These are phyloP conservation scores for Pholis gunnellus DNA, from an alignment of 2,113 vertebrate genomes.

Conservation along the genomic window DNA sequence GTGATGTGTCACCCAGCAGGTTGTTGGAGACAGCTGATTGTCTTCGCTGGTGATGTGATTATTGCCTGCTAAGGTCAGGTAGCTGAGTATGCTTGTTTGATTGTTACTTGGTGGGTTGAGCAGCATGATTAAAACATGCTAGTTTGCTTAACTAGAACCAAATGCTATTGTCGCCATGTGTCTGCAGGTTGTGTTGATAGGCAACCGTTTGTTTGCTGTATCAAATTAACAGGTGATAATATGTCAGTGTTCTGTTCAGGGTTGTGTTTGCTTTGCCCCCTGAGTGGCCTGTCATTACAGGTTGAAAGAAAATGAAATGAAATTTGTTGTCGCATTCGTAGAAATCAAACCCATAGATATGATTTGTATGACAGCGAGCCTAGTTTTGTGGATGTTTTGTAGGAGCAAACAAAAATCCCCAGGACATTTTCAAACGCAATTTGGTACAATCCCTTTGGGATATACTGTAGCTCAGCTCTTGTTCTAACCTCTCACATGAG, in stretches of 20 bases:
- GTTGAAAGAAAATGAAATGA: neutral
- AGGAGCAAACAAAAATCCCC: slow-evolving; percentile 13
- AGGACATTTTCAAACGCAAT: slow-evolving; percentile 53
- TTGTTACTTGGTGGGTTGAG: neutral
- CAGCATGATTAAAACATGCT: neutral
- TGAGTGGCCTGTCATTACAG: neutral
- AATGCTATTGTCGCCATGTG: neutral
- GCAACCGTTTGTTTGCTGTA: neutral
- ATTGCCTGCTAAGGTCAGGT: neutral
- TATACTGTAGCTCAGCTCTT: slow-evolving; percentile 27
- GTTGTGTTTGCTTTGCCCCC: neutral
- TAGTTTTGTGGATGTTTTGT: slow-evolving; percentile 16
- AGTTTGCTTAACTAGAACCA: neutral
- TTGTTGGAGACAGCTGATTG: neutral
- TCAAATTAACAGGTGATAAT: neutral
- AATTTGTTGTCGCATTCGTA: neutral
- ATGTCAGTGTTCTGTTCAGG: neutral
- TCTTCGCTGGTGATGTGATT: neutral
- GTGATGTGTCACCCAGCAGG: neutral
- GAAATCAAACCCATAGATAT: slow-evolving; percentile 13
- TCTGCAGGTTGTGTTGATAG: neutral
- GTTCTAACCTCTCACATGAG: slow-evolving; percentile 53
- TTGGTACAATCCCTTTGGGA: slow-evolving; percentile 38
- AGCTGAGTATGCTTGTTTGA: neutral
- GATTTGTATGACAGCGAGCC: slow-evolving; percentile 22